These are phyloP conservation scores for Ceryle rudis DNA, from an alignment of 2,797 vertebrate species.

Conservation along the genomic window DNA sequence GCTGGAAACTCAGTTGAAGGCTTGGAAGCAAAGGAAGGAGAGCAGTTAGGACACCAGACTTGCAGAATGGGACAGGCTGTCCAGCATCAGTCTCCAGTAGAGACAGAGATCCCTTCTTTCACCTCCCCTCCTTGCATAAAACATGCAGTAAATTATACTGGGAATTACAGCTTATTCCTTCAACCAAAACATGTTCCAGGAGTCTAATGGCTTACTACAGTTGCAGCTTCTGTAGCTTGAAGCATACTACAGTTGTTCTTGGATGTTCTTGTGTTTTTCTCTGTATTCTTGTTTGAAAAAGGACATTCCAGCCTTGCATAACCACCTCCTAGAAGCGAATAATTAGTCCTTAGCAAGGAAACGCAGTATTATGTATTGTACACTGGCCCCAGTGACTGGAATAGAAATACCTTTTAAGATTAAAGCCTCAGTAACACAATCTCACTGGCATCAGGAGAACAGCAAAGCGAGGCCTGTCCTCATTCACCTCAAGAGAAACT, in stretches of 20 bases:
- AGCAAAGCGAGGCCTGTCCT: conserved; percentile 8
- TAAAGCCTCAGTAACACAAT: not conserved
- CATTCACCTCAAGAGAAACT: not conserved
- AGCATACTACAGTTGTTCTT: not conserved
- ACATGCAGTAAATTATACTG: not conserved
- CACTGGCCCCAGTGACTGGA: not conserved
- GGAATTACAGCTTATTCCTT: not conserved
- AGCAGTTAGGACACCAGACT: not conserved
- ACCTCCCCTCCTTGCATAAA: not conserved
- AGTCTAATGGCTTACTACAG: not conserved
- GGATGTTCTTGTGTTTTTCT: not conserved
- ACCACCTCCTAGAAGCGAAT: not conserved
- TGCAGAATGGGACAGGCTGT: not conserved
- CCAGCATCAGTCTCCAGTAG: not conserved
- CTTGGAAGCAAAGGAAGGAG: not conserved
- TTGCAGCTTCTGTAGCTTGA: not conserved
- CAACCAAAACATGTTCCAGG: not conserved
- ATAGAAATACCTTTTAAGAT: not conserved
- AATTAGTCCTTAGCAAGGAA: not conserved
- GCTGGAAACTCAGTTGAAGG: not conserved
- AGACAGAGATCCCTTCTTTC: not conserved
- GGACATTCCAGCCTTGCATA: not conserved
- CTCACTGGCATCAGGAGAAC: not conserved
- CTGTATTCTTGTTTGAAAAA: not conserved
- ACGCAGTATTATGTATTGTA: not conserved